phyloP scores from a whole-genome alignment of 2,888 invertebrate species.

The Tenthredo notha region DNA sequence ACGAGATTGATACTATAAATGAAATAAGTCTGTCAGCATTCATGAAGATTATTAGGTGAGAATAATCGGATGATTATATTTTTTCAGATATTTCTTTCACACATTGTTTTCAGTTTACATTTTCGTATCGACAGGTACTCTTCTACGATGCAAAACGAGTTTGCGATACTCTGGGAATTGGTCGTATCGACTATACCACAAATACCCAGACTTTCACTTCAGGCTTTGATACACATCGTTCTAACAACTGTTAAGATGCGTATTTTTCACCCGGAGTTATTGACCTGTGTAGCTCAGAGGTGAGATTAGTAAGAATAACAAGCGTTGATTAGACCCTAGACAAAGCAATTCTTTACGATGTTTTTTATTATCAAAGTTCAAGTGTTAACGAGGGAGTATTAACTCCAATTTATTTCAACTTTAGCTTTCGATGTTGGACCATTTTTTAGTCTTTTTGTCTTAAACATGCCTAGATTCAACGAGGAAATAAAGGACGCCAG shows the following conservation, averaged over 20 bases:
- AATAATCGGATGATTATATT: not conserved
- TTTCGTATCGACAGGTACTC: slow-evolving; percentile 1
- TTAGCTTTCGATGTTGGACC: not conserved
- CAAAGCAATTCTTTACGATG: not conserved
- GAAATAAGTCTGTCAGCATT: slow-evolving; percentile 85
- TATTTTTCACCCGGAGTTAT: slow-evolving; percentile 77
- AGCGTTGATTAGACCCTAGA: not conserved
- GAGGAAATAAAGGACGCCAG: slow-evolving; percentile 79
- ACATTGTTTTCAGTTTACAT: not conserved
- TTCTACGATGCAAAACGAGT: not conserved
- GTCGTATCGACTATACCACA: slow-evolving; percentile 74
- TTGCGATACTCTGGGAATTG: slow-evolving; percentile 15
- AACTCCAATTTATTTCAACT: not conserved
- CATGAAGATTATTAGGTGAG: slow-evolving; percentile 80
- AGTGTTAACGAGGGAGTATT: not conserved
- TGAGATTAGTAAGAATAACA: slow-evolving; percentile 54
- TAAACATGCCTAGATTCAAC: slow-evolving; percentile 74
- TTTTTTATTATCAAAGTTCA: not conserved
- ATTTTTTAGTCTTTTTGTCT: not conserved
- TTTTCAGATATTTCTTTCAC: not conserved
- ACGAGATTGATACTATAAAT: slow-evolving; percentile 80
- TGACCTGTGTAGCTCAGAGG: slow-evolving; percentile 80
- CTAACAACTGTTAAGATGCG: slow-evolving; percentile 82
- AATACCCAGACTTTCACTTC: slow-evolving; percentile 82
- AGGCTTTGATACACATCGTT: slow-evolving; percentile 85